Base-by-base conservation (phyloP, 2,797 vertebrate species). In the Chelon labrosus region DNA sequence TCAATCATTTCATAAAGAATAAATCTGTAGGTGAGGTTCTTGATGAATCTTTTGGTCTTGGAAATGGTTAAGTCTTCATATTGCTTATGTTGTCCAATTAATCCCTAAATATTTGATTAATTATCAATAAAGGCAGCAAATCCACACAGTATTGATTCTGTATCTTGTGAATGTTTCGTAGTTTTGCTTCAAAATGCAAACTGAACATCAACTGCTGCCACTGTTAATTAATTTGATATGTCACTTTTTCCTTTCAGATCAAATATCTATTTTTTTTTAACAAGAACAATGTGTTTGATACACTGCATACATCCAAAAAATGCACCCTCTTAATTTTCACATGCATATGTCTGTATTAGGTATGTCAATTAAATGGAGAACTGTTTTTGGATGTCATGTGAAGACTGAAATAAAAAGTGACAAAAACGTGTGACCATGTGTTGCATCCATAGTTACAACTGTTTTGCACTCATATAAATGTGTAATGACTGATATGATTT, bases 391-490 rank as follows among this genome's bases (percentile, higher is more conserved):
- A 47, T 31, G 47, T 52, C n/a, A 61, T 47, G 13, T 55, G 12
- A 64, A 27, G 12, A 50, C 3, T 70, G 12, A 63, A 80, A 69
- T 75, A 53, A 77, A 71, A 37, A 2, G 19, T 11, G 12, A 51
- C 7, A 39, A 50, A 46, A 47, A n/a, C 17, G 25, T 49, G 12
- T 25, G 16, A 17, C 42, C 9, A 35, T 22, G 27, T 39, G 2
- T 38, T 47, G 19, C 14, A 44, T 20, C 3, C 12, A 20, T 51
- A 12, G 22, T 25, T 58, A 2, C 0, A 27, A 19, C 20, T 47
- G 35, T 49, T 3, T 11, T 10, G 7, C 17, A n/a, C 44, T 46
- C 3, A 9, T 27, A 19, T 3, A 58, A 31, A 41, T 47, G 17
- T 74, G n/a, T 46, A 20, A 62, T 35, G 12, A 50, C 0, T 66